Base-by-base conservation (phyloP, 2,888 invertebrate species). In the Colletes collaris region DNA sequence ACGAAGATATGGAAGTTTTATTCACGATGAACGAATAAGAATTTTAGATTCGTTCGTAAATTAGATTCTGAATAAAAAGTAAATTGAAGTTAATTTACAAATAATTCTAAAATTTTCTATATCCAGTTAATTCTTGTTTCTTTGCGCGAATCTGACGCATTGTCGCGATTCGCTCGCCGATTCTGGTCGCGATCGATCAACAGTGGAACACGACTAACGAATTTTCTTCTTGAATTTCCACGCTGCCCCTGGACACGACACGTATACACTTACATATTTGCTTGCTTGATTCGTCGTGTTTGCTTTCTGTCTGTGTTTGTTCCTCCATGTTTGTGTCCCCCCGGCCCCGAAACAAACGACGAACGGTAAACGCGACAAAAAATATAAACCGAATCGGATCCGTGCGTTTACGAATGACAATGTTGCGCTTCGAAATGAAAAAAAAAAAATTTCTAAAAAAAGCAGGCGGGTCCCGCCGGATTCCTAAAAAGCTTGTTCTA, bases 401-500 rank as follows among this genome's bases (percentile, higher is more conserved):
- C 16, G 59, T 75, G 55, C 74, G 60, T 56, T 13, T 64, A 65
- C 55, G 67, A 81, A 76, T 35, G 59, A 63, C 53, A 67, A 44
- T 40, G 40, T 40, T 40, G 40, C 4, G 3, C 13, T 27, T n/a
- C 13, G 13, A 19, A 66, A 52, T n/a, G n/a, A 1, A 3, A 40
- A 40, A 11, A 7, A 44, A 44, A 46, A 1, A 46, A 8, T 40
- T 40, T 40, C 2, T 6, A 7, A 3, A 46, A 59, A 56, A 35
- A 16, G 40, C 49, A 97, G 97, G 97, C 97, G 95, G 97, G 97
- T 94, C 97, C 97, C 93, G 97, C 97, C 94, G 97, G 97, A 95
- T 97, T 97, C 96, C 96, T 97, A 94, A 97, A 97, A 96, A 97
- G 97, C 96, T 97, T 97, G 95, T 97, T 97, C 96, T 97, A 97